These are phyloP conservation scores for Meloe dianella DNA, from an alignment of 2,888 invertebrate genomes.

Conservation along the genomic window DNA sequence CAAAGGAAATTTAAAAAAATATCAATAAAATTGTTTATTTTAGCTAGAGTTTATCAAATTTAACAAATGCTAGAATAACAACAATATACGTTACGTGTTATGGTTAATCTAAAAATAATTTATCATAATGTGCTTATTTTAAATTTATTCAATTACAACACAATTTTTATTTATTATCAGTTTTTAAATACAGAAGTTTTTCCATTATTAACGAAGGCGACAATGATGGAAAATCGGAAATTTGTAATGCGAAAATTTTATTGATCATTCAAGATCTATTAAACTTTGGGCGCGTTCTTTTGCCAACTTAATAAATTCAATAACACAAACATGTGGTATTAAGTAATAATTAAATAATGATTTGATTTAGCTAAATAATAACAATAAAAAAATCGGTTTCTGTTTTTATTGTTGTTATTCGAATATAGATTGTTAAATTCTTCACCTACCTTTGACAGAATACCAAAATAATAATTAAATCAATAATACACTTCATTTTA, in stretches of 20 bases:
- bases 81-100: neutral
- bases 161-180: neutral
- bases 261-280: neutral
- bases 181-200: neutral
- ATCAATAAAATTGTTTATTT: neutral
- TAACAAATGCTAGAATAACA: neutral
- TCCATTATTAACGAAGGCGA: neutral
- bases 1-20: no score
- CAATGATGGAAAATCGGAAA: no score
- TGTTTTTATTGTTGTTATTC: neutral
- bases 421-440: neutral
- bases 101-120: constrained; percentile 10
- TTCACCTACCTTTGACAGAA: constrained; percentile 38
- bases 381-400: neutral
- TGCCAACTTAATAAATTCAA: neutral
- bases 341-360: neutral
- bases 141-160: no score
- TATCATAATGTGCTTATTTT: neutral
- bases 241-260: no score
- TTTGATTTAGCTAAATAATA: neutral
- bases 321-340: neutral
- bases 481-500: constrained; percentile 46
- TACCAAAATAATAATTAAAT: constrained; percentile 37
- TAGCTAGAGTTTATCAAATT: neutral
- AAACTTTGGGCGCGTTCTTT: neutral